Percentiles rank a stretch among this genome's conserved stretches.
Evolutionary conservation across 2,113 vertebrate species (phyloP).

Genomic region (Eurystomus gularis): DNA sequence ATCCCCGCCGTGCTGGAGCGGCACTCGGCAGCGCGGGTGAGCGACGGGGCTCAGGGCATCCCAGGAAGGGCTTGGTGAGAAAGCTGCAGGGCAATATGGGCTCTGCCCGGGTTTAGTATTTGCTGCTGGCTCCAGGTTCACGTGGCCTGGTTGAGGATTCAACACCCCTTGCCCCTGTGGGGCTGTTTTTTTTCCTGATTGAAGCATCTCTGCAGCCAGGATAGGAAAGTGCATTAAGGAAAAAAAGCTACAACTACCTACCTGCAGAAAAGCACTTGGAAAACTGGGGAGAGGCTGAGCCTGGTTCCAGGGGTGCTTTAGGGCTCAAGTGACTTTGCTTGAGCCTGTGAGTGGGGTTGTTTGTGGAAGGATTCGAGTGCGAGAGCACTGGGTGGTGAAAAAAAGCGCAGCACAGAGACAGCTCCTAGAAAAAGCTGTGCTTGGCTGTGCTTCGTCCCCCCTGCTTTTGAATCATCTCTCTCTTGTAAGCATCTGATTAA

Average conservation of each 20-base stretch:
- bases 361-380: background rate
- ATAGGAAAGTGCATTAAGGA: background rate
- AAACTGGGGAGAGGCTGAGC: background rate
- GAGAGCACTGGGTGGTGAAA: background rate
- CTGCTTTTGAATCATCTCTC: background rate
- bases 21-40: slow-evolving; percentile 61
- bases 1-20: slow-evolving; percentile 72
- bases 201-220: background rate
- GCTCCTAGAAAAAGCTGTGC: background rate
- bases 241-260: background rate
- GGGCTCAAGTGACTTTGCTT: background rate
- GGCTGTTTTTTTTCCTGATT: background rate
- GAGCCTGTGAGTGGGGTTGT: background rate
- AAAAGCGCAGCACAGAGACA: background rate
- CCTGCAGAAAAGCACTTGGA: background rate
- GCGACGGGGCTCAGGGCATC: fast-evolving
- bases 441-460: background rate
- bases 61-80: background rate
- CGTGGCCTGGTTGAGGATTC: background rate
- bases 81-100: background rate
- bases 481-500: background rate
- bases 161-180: too few relatives aligned
- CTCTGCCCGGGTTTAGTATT: background rate
- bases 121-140: background rate
- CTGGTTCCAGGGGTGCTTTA: background rate